Conservation (phyloP, 2,888 invertebrate species). For the Sycophila texana region DNA sequence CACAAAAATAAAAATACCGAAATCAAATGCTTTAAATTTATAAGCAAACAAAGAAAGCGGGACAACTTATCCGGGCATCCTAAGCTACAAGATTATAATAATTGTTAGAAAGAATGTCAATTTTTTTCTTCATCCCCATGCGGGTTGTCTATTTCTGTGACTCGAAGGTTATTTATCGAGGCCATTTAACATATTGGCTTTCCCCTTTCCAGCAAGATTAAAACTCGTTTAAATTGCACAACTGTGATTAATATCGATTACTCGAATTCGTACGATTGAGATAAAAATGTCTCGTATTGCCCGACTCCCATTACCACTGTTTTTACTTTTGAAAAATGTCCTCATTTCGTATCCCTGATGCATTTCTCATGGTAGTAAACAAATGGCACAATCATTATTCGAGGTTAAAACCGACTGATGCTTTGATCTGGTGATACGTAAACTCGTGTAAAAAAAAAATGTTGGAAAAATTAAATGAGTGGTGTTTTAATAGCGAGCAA, state of each 20-base stretch:
- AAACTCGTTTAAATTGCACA: conserved; percentile 9
- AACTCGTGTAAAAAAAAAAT: too few relatives aligned
- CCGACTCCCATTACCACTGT: not conserved
- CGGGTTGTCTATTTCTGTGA: conserved; percentile 34
- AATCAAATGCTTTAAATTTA: not conserved
- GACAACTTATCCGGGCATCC: not conserved
- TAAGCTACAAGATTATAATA: not conserved
- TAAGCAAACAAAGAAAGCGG: not conserved
- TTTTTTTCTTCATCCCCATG: conserved; percentile 3
- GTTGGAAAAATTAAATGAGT: too few relatives aligned
- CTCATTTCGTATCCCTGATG: too few relatives aligned
- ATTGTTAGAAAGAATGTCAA: not conserved
- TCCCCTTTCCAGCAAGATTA: conserved; percentile 28
- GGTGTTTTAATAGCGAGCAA: not conserved
- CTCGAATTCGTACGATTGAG: not conserved
- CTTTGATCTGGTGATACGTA: too few relatives aligned
- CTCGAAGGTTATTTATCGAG: conserved; percentile 45
- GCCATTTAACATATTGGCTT: conserved; percentile 31
- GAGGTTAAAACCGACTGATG: too few relatives aligned
- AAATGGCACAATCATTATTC: too few relatives aligned
- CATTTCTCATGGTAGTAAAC: too few relatives aligned
- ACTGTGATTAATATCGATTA: conserved; percentile 6
- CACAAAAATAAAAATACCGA: not conserved
- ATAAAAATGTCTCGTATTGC: not conserved
- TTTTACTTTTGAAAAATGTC: not conserved